These are phyloP conservation scores for Pogonognathellus flavescens DNA, from an alignment of 1,140 invertebrate genomes.

Conservation along the genomic window DNA sequence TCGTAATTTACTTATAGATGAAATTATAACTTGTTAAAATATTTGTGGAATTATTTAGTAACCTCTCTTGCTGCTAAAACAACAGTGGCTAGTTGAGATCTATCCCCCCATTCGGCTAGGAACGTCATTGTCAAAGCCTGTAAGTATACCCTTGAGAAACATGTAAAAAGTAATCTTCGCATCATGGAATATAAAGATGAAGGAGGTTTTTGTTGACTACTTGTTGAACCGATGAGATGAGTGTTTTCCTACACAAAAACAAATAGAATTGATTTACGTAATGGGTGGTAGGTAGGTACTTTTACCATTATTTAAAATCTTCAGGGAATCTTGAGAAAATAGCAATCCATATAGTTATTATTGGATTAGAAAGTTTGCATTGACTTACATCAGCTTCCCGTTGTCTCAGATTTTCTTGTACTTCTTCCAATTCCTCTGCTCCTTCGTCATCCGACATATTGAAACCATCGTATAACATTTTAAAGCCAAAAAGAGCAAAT, in stretches of 20 bases:
- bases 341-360: no score
- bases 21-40: no score
- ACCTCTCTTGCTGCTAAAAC: slow-evolving; percentile 91
- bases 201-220: background rate
- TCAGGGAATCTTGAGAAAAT: no score
- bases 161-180: slow-evolving; percentile 68
- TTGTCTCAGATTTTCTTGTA: slow-evolving; percentile 92
- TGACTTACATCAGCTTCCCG: slow-evolving; percentile 85
- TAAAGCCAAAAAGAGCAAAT: slow-evolving; percentile 97
- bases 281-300: no score
- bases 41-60: slow-evolving; percentile 45
- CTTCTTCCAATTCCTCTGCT: slow-evolving; percentile 97
- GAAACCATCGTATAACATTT: slow-evolving; percentile 97
- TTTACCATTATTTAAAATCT: no score
- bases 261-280: no score
- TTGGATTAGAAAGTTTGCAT: background rate
- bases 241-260: background rate
- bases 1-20: no score
- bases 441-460: slow-evolving; percentile 94
- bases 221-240: background rate
- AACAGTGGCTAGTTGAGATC: slow-evolving; percentile 97
- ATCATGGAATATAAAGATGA: background rate
- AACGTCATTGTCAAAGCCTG: slow-evolving; percentile 97
- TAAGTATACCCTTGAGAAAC: slow-evolving; percentile 84
- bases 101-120: slow-evolving; percentile 98